Percentiles rank a stretch among this genome's conserved stretches.
Evolutionary conservation across 1,140 invertebrate genomes (phyloP).

Genomic region (Pogonognathellus flavescens): DNA sequence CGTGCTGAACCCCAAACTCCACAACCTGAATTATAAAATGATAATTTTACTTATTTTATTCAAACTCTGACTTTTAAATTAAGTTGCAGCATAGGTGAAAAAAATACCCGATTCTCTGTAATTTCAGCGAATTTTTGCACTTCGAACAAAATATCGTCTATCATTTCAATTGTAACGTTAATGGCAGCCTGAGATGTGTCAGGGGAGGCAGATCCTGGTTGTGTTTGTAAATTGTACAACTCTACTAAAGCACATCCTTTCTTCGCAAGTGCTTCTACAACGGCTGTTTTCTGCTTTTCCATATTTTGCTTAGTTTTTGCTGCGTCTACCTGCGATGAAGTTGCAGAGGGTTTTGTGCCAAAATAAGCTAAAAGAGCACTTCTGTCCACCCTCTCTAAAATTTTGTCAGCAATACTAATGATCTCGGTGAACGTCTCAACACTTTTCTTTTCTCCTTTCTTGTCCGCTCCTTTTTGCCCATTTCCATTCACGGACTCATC

Average conservation of each 20-base stretch:
- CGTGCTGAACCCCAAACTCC: conserved; percentile 85
- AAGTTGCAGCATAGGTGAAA: conserved; percentile 24
- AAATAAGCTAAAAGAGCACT: conserved; percentile 80
- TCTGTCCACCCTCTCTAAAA: conserved; percentile 81
- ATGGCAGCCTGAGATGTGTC: conserved; percentile 56
- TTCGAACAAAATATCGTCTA: conserved; percentile 78
- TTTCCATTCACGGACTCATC: conserved; percentile 11
- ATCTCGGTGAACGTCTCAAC: conserved; percentile 67
- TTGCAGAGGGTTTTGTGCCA: conserved; percentile 78
- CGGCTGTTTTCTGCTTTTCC: conserved; percentile 83
- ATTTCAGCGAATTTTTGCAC: conserved; percentile 84
- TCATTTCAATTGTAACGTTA: conserved; percentile 71
- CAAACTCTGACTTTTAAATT: conserved; percentile 47
- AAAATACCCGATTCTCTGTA: conserved; percentile 80
- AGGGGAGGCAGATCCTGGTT: conserved; percentile 30
- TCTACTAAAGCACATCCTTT: conserved; percentile 82
- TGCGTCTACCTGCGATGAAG: conserved; percentile 46
- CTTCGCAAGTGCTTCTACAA: conserved; percentile 83
- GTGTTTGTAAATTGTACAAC: conserved; percentile 68
- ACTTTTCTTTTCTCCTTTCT: conserved; percentile 46
- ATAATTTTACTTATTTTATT: conserved; percentile 10
- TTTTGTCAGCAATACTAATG: conserved; percentile 76
- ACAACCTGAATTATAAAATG: conserved; percentile 73
- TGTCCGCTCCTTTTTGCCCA: neutral
- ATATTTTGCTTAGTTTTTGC: conserved; percentile 71